phyloP scores from a whole-genome alignment of 2,888 invertebrate species.

The Nysson spinosus region DNA sequence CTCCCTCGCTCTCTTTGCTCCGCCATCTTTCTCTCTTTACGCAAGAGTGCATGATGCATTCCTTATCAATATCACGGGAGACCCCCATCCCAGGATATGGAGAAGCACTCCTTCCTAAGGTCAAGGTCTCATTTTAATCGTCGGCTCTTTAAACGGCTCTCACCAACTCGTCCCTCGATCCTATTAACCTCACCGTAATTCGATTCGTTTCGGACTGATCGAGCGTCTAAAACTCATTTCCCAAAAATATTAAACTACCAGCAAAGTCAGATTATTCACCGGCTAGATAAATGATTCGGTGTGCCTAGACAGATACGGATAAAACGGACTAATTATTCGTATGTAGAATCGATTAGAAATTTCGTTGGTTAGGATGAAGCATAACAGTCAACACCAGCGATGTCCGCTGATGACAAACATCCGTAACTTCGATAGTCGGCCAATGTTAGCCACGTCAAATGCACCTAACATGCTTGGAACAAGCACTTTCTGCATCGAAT shows the following conservation, averaged over 20 bases:
- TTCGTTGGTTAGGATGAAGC: neutral
- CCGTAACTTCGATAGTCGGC: conserved; percentile 5
- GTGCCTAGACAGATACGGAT: too few species aligned
- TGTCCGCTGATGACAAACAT: conserved; percentile 7
- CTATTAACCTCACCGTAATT: conserved; percentile 49
- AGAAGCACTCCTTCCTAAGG: conserved; percentile 20
- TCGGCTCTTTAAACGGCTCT: conserved; percentile 23
- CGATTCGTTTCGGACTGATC: conserved; percentile 42
- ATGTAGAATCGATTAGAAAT: neutral
- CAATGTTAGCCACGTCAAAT: conserved; percentile 7
- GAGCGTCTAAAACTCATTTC: conserved; percentile 45
- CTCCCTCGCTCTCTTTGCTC: neutral
- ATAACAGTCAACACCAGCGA: conserved; percentile 1
- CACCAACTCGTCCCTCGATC: conserved; percentile 32
- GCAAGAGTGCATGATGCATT: conserved; percentile 21
- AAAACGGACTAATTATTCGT: neutral
- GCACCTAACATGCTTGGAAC: conserved; percentile 14
- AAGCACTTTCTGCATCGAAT: conserved; percentile 6
- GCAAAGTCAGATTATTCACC: too few species aligned
- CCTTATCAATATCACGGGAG: conserved; percentile 37
- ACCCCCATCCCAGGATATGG: conserved; percentile 19
- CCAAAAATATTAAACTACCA: too few species aligned
- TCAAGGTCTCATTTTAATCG: conserved; percentile 54
- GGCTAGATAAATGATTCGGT: neutral
- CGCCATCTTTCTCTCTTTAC: conserved; percentile 2